Evolutionary conservation across 37 sponge, comb jelly and placozoan genomes (phyloP), one percentile per base, ranked within the genome.

Genomic region (Agelas oroides): DNA sequence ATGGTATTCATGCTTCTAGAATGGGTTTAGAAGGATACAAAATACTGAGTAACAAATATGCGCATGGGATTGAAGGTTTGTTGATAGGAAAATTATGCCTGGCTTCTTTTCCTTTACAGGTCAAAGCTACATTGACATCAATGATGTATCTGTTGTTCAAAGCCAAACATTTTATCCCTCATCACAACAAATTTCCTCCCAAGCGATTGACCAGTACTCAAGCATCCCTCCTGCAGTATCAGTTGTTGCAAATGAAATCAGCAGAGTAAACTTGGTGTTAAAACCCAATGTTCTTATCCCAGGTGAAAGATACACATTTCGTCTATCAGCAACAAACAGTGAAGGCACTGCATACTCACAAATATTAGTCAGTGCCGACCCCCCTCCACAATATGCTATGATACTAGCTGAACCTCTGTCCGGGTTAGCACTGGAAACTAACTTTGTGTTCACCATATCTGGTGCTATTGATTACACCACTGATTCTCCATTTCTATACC

Each of bases 361-460:
- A 13, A 38, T 80, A 12, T 78, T 88, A 27, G 46, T 94, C 17
- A 57, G 19, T 52, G 31, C 84, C 17, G 28, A 68, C 41, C 2
- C 80, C 6, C 69, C 92, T 17, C 95, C 92, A 0, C 34, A 63
- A 12, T 56, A 67, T 6, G 39, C 52, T 11, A 5, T 1, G 6
- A 30, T 94, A 2, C 18, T 18, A 12, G 78, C 87, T 16, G 32
- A 28, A 21, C 95, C 91, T 19, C 3, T 85, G 32, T 71, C 77
- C 12, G 95, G 92, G 20, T 70, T 70, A 23, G 71, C 92, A 14
- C 46, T 91, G 61, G 36, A 61, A 24, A 90, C 95, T 25, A 19
- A 64, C 27, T 90, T 88, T 37, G 52, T 71, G 5, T 27, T 94
- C 52, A 58, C 18, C 18, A 84, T 82, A 0, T 25, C 36, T 24